Base-by-base conservation (phyloP, 35 echinoderm and acorn worm species). In the Lytechinus pictus region DNA sequence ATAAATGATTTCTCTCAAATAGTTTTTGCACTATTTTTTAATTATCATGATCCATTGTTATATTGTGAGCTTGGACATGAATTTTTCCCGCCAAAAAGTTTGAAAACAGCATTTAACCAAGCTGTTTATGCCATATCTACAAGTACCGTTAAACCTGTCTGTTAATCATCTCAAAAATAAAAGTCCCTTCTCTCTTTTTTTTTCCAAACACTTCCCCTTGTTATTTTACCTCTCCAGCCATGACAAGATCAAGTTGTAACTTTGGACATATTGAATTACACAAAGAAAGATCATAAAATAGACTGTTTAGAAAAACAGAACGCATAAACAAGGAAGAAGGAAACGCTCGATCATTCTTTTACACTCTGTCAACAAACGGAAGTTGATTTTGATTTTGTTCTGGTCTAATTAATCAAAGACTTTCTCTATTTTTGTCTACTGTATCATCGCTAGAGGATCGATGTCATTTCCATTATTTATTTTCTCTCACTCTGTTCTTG, bases 251-350 rank as follows among this genome's bases (percentile, higher is more conserved):
- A 16, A 79, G 66, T 24, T 79, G 66, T 16, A 79, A 79, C 66
- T 6, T 79, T 79, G 66, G 21, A 79, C 16, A 79, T 16, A 79
- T 79, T 79, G 66, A 79, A 79, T 79, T 79, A 79, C 66, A 79
- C 12, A 24, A 79, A 79, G 66, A 79, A n/a, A 19, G 66, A 79
- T 79, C 66, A 24, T 24, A 79, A 79, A 24, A 79, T 79, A 24
- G 19, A 24, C 66, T 79, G 66, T 79, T 79, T 79, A 79, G 66
- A 79, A 79, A 79, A 79, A 79, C 66, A 79, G 19, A 79, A 79
- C 19, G 66, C 66, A 79, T 79, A 79, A 79, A 79, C 66, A 79
- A 79, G 66, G 66, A 79, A 79, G 19, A 79, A 79, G 66, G 66
- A 79, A 79, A 79, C 14, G 66, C 66, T 79, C 14, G 16, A 24